Evolutionary conservation across 2,113 vertebrate species (phyloP).

Genomic region (Phylloscopus trochiloides): DNA sequence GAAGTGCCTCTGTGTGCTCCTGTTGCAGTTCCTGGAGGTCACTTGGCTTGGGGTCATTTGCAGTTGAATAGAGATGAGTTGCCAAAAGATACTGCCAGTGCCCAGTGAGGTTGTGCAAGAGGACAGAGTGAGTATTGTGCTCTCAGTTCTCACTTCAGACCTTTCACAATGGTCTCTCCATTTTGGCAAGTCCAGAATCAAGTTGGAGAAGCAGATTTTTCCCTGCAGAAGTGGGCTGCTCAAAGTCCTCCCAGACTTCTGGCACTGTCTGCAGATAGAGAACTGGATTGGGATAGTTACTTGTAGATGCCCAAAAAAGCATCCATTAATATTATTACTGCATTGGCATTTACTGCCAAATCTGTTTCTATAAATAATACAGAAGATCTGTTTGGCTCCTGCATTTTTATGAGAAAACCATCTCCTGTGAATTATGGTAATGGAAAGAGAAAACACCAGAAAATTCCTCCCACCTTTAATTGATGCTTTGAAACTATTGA

Average conservation of each 20-base stretch:
- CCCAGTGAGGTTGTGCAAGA: background rate
- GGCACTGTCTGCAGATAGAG: background rate
- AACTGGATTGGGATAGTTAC: background rate
- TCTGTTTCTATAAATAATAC: slow-evolving; percentile 4
- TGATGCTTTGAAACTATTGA: background rate
- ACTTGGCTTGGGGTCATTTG: background rate
- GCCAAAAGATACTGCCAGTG: background rate
- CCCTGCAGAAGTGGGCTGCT: background rate
- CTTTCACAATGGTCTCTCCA: background rate
- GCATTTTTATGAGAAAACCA: background rate
- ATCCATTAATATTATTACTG: background rate
- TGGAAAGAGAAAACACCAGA: background rate
- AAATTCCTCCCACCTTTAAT: background rate
- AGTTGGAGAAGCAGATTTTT: background rate
- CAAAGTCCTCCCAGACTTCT: background rate
- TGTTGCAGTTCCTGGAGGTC: background rate
- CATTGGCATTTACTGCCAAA: background rate
- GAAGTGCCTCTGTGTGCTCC: background rate
- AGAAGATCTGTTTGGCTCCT: background rate
- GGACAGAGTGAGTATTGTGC: background rate
- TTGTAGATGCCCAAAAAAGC: background rate
- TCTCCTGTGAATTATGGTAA: background rate
- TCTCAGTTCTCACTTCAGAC: background rate
- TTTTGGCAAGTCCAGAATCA: background rate
- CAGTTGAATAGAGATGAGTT: background rate